Evolutionary conservation across 2,797 vertebrate species (phyloP), one percentile per base, ranked within the genome.

Genomic region (Tokudaia tokunoshimensis): DNA sequence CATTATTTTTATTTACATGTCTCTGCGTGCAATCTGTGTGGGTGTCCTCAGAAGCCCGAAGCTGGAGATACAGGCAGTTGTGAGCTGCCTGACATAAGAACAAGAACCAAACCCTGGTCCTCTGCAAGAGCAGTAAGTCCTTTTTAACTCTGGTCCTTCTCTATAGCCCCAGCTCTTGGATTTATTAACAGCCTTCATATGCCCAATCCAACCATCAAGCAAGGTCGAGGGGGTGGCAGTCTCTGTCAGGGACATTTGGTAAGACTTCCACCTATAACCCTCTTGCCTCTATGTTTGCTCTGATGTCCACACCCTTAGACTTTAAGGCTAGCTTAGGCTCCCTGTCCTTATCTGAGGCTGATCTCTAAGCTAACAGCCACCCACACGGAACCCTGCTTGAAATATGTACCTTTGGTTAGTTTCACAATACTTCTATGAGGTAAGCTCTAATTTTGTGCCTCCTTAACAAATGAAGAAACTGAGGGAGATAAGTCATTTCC

Each of bases 381-480:
- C 20, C 65, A 17, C 31, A 0, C 2, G 2, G 50, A 72, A 3
- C 50, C 67, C 34, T 57, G 50, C n/a, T 57, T 57, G n/a, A 24
- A 50, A 29, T 9, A 17, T 13, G 50, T 29, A 41, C 24, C 67
- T 74, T 24, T 52, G 24, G 31, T 70, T 34, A 15, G n/a, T 74
- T 41, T 89, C 47, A 29, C 52, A 14, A 15, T 13, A 14, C 22
- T 57, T 55, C 72, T 67, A 2, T 81, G 92, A 92, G 72, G 44
- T 63, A 92, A 96, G 92, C 15, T 83, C 75, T 82, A 47, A 80
- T 87, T 80, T 88, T 89, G 75, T 89, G 31, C 20, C 26, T 44
- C 29, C 31, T 75, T 90, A 47, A 84, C 37, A 89, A 95, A 67
- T 55, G 52, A 94, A 94, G 81, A 96, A 90, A 91, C 41, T 24